Base-by-base conservation (phyloP, 2,888 invertebrate genomes). In the Parasteatoda lunata region DNA sequence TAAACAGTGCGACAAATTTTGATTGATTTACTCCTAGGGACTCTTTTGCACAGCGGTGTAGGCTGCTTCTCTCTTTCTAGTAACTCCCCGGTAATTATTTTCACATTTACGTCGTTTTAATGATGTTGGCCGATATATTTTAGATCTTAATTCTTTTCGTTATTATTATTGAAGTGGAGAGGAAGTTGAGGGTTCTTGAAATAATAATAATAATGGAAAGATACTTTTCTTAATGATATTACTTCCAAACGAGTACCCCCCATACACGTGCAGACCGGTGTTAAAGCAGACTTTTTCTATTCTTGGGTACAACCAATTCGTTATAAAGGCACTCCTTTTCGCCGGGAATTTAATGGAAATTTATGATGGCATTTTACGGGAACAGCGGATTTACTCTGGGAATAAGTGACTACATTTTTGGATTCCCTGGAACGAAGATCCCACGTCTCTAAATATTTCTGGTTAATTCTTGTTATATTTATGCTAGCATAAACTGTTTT, bases 1-100 rank as follows among this genome's bases (percentile, higher is more conserved):
- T 84, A 84, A 84, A 84, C 83, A 84, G 83, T 77, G 83, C 77
- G 83, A 84, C 83, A 84, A 84, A 84, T 84, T 84, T 84, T 84
- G 83, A 84, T 84, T 77, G 83, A 84, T 84, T 71, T 81, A 47
- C 65, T 9, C 13, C 9, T 7, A 30, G 45, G 48, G 75, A 45
- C 30, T 30, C 30, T 30, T 30, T 30, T 30, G 30, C 30, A 30
- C 30, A 30, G 30, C 30, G 30, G 30, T 30, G 30, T 30, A 30
- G 30, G 30, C 1, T 59, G 59, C 59, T 5, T 59, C n/a, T 59
- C 59, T 59, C 9, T 59, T 48, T 47, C 13, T 7, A 51, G n/a
- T 52, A 54, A 69, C 71, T 48, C 48, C 79, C 30, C 49, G 52
- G 83, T 84, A 84, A 84, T 84, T 84, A 84, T 84, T 77, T 84